Percentiles rank a stretch among this genome's conserved stretches.
These are phyloP conservation scores for Frankliniella intonsa DNA, from an alignment of 2,888 invertebrate genomes.

Conservation along the genomic window DNA sequence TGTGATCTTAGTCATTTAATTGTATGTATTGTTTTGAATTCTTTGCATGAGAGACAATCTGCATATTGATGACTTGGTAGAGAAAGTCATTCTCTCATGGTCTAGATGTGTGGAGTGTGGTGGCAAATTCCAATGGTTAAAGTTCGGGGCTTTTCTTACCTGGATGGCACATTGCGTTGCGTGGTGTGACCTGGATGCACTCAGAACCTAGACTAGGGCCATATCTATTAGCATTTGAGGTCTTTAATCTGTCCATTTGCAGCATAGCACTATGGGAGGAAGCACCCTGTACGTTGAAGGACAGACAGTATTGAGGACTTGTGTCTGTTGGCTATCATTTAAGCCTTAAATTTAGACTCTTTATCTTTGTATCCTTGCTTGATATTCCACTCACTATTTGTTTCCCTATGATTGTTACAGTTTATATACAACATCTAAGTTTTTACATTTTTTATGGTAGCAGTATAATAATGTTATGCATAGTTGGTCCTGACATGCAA, in stretches of 20 bases:
- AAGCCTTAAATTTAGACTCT: constrained; percentile 15
- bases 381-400: constrained; percentile 5
- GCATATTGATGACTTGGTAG: background rate
- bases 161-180: background rate
- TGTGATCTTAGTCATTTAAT: background rate
- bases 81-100: background rate
- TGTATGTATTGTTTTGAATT: background rate
- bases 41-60: constrained; percentile 17
- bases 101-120: background rate
- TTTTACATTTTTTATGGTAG: constrained; percentile 27
- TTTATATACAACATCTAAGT: constrained; percentile 23
- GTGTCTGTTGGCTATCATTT: background rate
- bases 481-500: background rate
- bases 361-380: constrained; percentile 9
- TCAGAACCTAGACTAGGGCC: background rate
- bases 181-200: background rate
- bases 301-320: background rate
- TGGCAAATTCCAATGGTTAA: background rate
- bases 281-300: no score
- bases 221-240: constrained; percentile 4
- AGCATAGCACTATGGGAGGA: background rate
- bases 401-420: constrained; percentile 10
- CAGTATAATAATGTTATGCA: constrained; percentile 7
- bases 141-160: no score
- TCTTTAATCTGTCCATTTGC: background rate